These are phyloP conservation scores for Anableps anableps DNA, from an alignment of 2,797 vertebrate genomes.

Conservation along the genomic window DNA sequence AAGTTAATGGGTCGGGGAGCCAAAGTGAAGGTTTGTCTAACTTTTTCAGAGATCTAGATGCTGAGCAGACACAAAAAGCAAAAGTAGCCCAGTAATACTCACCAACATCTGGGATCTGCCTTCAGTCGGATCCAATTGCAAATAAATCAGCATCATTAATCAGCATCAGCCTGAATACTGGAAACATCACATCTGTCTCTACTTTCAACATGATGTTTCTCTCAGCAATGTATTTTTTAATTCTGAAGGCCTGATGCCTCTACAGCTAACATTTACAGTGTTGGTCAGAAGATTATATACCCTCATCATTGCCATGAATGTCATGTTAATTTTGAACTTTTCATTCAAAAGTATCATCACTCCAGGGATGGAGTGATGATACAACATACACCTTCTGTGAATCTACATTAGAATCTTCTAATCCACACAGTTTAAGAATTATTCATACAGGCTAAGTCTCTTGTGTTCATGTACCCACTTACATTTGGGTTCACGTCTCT, in stretches of 20 bases:
- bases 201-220: slow-evolving; percentile 1
- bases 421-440: not conserved
- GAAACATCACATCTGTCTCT: slow-evolving; percentile 1
- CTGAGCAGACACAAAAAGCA: not conserved
- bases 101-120: slow-evolving; percentile 1
- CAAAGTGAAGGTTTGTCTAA: not conserved
- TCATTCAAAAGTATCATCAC: too few relatives aligned
- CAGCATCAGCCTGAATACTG: not conserved
- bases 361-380: not conserved
- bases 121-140: not conserved
- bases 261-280: not conserved
- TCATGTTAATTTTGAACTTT: not conserved
- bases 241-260: not conserved
- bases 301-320: not conserved
- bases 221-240: not conserved
- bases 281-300: not conserved
- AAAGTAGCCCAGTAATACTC: not conserved
- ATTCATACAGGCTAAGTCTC: not conserved
- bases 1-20: not conserved
- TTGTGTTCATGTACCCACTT: not conserved
- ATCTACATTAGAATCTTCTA: not conserved
- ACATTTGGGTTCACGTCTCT: not conserved
- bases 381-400: not conserved
- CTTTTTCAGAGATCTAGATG: not conserved
- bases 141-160: not conserved